Evolutionary conservation across 2,797 vertebrate genomes (phyloP), one percentile per base, ranked within the genome.

Genomic region (Streptopelia turtur): DNA sequence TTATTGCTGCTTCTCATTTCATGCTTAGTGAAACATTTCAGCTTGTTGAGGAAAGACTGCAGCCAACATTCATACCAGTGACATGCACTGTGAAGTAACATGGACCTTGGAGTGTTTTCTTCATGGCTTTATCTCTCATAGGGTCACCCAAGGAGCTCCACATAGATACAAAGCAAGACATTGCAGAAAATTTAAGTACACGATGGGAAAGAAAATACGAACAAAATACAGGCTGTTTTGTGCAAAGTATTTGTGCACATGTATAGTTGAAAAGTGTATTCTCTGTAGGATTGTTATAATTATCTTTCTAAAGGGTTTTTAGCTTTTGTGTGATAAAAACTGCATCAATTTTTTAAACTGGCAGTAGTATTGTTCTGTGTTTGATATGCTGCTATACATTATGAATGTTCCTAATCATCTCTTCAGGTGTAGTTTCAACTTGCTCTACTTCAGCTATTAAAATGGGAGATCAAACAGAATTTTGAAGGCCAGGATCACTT

Each of bases 71-170:
- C 50, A 12, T 6, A 47, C 31, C 53, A 11, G 45, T 52, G 76
- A 47, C 35, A 76, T 70, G 33, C 2, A 7, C 13, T 43, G 53
- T 6, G 13, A 64, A 70, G 31, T 55, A 66, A 4, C 3, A 0
- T 25, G 16, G 17, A 30, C 55, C 17, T 66, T 17, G 23, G 18
- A 49, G 8, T 35, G 31, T 50, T 89, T 93, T 70, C n/a, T 53
- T 3, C 2, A 0, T 18, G 45, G 31, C 21, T 90, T 43, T 68
- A 28, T 83, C 1, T 0, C 24, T 85, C 1, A 0, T 31, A 17
- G 27, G 28, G 18, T 84, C 27, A 53, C 20, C n/a, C 18, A 45
- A 65, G 23, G 50, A 77, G 6, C 65, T 55, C 43, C 16, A 9
- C 15, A 17, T 7, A 27, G 28, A 39, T 6, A 20, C 16, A 64